Percentiles rank a stretch among this genome's conserved stretches.
Conservation (phyloP, 2,797 vertebrate species). For the Chloroceryle inda region DNA sequence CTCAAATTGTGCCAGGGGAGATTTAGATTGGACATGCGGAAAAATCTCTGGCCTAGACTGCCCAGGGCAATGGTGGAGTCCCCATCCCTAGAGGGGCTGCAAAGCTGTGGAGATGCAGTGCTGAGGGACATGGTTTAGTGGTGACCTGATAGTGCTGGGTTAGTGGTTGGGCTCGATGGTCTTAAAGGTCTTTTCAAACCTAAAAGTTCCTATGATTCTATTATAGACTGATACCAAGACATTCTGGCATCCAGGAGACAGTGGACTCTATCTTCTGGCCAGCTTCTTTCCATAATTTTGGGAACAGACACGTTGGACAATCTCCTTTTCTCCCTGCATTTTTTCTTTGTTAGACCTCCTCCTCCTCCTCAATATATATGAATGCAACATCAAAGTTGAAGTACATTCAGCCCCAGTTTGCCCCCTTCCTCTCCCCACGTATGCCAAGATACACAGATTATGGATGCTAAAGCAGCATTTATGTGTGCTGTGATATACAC, state of each 20-base stretch:
- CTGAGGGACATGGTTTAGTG: not conserved
- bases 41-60: not conserved
- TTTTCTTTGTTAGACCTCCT: not conserved
- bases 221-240: not conserved
- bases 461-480: constrained; percentile 24
- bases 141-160: not conserved
- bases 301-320: not conserved
- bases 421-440: not conserved
- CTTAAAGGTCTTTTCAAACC: not conserved
- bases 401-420: not conserved
- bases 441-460: constrained; percentile 18
- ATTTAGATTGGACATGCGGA: not conserved
- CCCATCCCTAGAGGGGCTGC: not conserved
- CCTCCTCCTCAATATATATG: not conserved
- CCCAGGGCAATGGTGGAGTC: no score
- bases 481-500: not conserved
- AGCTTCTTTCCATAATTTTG: constrained; percentile 8
- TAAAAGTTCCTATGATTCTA: not conserved
- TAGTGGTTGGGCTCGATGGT: not conserved
- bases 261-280: not conserved
- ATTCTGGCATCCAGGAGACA: not conserved
- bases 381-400: not conserved
- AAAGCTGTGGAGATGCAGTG: not conserved
- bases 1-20: not conserved
- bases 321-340: not conserved